Evolutionary conservation across 2,113 vertebrate genomes (phyloP).

Genomic region (Sciurus niger): DNA sequence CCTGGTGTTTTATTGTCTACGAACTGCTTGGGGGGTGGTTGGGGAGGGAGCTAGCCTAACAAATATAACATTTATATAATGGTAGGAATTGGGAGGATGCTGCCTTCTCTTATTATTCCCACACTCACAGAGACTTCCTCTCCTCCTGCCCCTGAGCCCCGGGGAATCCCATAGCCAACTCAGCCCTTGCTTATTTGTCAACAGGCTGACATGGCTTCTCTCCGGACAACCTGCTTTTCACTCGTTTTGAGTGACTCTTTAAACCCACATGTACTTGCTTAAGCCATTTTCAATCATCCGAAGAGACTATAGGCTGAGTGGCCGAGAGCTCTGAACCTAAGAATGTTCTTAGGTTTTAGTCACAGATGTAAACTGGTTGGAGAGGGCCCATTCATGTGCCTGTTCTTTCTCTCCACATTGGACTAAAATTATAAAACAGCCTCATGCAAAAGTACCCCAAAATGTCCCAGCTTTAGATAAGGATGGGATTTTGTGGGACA

Average conservation of each 20-base stretch:
- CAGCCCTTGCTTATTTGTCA: constrained; percentile 68
- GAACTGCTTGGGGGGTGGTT: constrained; percentile 88
- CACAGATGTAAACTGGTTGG: neutral
- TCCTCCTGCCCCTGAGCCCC: neutral
- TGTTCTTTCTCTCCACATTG: neutral
- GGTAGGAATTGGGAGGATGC: constrained; percentile 75
- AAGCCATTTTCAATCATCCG: constrained; percentile 56
- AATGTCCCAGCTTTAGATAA: neutral
- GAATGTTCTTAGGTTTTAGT: neutral
- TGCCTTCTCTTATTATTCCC: constrained; percentile 70
- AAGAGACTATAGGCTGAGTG: neutral
- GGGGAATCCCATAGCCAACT: neutral
- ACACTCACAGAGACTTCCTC: constrained; percentile 4
- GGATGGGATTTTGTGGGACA: neutral
- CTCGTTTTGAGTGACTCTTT: constrained; percentile 67
- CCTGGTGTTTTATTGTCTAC: constrained; percentile 92
- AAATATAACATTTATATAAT: constrained; percentile 89
- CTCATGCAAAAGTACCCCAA: neutral
- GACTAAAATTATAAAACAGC: neutral
- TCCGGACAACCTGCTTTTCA: constrained; percentile 55
- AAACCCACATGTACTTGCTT: constrained; percentile 28
- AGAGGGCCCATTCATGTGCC: neutral
- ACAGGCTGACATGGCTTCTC: constrained; percentile 61
- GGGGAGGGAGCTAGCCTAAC: constrained; percentile 82
- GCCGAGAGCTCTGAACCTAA: neutral